A percentile compares a stretch with the other conserved stretches of the same genome.
These are phyloP conservation scores for Ochlodes sylvanus DNA, from an alignment of 2,888 invertebrate genomes.

Conservation along the genomic window DNA sequence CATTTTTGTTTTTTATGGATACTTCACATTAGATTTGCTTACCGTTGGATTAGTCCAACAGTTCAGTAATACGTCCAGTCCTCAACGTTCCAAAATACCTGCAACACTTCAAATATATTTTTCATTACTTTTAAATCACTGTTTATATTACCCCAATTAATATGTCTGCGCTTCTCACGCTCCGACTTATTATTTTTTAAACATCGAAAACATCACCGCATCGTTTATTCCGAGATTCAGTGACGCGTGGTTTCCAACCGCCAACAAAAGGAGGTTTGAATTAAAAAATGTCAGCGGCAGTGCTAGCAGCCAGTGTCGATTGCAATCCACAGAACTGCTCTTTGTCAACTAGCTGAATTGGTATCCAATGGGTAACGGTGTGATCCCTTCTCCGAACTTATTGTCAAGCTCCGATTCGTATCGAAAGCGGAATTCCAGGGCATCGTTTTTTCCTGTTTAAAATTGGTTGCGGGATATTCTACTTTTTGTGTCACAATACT, in stretches of 20 bases:
- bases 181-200: conserved; percentile 11
- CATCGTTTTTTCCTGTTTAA: not conserved
- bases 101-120: too few species aligned
- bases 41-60: too few species aligned
- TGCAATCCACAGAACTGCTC: conserved; percentile 13
- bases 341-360: conserved; percentile 21
- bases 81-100: too few species aligned
- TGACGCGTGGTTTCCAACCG: conserved; percentile 14
- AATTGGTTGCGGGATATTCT: not conserved
- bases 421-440: not conserved
- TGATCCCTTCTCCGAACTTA: not conserved
- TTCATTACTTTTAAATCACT: too few species aligned
- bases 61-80: too few species aligned
- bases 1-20: too few species aligned
- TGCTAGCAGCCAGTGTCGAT: conserved; percentile 18
- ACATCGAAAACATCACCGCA: conserved; percentile 15
- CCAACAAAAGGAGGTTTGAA: conserved; percentile 26
- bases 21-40: too few species aligned
- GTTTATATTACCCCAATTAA: not conserved
- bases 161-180: not conserved
- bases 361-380: conserved; percentile 4
- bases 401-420: not conserved
- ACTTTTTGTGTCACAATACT: not conserved
- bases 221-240: conserved; percentile 2
- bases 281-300: conserved; percentile 26